Evolutionary conservation across 1,140 invertebrate species (phyloP).

Genomic region (Aphelenchoides avenae): DNA sequence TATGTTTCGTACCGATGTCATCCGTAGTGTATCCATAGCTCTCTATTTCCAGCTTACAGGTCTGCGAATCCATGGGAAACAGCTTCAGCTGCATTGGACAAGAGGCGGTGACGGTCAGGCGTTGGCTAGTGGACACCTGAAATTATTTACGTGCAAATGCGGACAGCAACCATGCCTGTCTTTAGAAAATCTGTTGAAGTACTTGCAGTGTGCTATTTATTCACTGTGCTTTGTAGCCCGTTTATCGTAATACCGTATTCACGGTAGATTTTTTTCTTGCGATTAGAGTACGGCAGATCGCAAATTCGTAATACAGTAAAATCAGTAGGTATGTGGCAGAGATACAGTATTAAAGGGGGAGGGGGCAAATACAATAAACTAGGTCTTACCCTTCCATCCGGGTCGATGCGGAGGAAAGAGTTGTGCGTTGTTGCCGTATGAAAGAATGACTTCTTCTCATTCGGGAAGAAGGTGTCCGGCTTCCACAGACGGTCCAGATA

Average conservation of each 20-base stretch:
- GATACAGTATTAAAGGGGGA: no score
- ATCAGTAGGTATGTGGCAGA: no score
- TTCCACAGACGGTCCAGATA: slow-evolving; percentile 96
- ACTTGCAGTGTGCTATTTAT: no score
- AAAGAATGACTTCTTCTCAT: slow-evolving; percentile 96
- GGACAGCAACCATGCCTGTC: no score
- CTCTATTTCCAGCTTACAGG: slow-evolving; percentile 64
- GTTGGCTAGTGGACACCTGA: slow-evolving; percentile 41
- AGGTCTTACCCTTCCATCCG: slow-evolving; percentile 59
- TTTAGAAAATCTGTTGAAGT: no score
- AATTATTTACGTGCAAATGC: no score
- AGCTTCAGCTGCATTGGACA: slow-evolving; percentile 93
- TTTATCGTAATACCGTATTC: no score
- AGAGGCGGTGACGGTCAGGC: slow-evolving; percentile 90
- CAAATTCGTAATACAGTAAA: no score
- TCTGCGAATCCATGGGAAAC: slow-evolving; percentile 70
- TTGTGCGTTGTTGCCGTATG: slow-evolving; percentile 87
- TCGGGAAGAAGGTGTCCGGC: slow-evolving; percentile 85
- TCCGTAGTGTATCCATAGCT: slow-evolving; percentile 46
- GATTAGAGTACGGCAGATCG: no score
- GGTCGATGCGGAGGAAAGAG: slow-evolving; percentile 64
- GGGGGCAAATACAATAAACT: no score
- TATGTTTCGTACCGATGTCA: slow-evolving; percentile 42
- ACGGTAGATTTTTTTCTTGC: no score
- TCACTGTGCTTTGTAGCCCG: no score